Evolutionary conservation across 2,113 vertebrate genomes (phyloP).

Genomic region (Ceyx melanurus): DNA sequence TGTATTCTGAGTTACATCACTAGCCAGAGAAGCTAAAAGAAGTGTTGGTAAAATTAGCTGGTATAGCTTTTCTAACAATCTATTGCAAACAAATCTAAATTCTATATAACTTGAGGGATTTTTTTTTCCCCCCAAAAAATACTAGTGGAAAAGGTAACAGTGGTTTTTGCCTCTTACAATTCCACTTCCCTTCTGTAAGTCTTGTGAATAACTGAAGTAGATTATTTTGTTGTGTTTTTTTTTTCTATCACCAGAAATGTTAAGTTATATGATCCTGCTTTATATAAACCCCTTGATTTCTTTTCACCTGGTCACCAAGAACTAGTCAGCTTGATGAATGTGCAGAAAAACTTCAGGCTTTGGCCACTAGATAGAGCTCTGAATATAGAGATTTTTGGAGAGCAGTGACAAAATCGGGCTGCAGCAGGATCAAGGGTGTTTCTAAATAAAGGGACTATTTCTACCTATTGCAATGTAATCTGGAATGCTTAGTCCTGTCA

Average conservation of each 20-base stretch:
- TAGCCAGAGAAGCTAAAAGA: not conserved
- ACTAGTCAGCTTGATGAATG: not conserved
- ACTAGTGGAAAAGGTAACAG: not conserved
- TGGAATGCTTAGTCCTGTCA: not conserved
- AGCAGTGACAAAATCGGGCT: not conserved
- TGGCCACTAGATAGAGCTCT: conserved; percentile 62
- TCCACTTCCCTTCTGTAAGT: not conserved
- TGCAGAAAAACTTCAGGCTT: not conserved
- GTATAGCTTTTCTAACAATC: not conserved
- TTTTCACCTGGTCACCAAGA: not conserved
- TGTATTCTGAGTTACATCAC: not conserved
- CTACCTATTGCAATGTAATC: not conserved
- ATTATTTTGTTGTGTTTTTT: no score
- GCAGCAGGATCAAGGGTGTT: not conserved
- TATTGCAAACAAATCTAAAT: not conserved
- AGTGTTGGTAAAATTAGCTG: not conserved
- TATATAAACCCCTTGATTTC: accelerated
- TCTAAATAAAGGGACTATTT: not conserved
- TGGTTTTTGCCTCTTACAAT: not conserved
- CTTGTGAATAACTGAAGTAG: not conserved
- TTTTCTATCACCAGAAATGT: not conserved
- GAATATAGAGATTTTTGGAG: not conserved
- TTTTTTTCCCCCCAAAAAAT: not conserved
- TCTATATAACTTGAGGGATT: not conserved
- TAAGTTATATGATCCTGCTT: not conserved